A percentile compares a stretch with the other conserved stretches of the same genome.
Evolutionary conservation across 2,797 vertebrate species (phyloP).

Genomic region (Acipenser oxyrinchus): DNA sequence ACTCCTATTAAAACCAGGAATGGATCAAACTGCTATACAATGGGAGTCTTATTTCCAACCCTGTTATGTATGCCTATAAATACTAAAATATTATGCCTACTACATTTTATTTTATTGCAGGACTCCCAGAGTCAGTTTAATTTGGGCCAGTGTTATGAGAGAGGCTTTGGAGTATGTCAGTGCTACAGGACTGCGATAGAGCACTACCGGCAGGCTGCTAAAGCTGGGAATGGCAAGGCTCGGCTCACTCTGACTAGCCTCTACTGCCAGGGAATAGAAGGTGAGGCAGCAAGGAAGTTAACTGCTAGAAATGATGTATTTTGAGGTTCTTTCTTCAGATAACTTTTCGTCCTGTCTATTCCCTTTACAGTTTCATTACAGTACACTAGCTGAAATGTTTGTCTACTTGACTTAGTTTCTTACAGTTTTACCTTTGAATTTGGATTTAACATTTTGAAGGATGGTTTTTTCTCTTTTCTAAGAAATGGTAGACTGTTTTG

Average conservation of each 20-base stretch:
- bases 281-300: conserved; percentile 34
- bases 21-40: not conserved
- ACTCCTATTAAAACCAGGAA: not conserved
- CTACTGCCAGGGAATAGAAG: conserved; percentile 32
- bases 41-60: conserved; percentile 1
- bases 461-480: too few relatives aligned
- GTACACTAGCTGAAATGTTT: not conserved
- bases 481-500: too few relatives aligned
- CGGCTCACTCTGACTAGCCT: conserved; percentile 43
- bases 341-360: not conserved
- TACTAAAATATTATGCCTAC: too few relatives aligned
- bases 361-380: not conserved
- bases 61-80: not conserved
- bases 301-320: not conserved
- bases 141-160: conserved; percentile 79
- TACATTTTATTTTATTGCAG: conserved; percentile 43
- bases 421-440: too few relatives aligned
- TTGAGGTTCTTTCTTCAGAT: not conserved
- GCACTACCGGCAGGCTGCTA: conserved; percentile 63
- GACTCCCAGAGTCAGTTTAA: conserved; percentile 72
- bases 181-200: conserved; percentile 51
- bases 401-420: not conserved
- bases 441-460: not conserved
- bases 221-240: conserved; percentile 55
- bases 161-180: conserved; percentile 68